Conservation (phyloP, 2,888 invertebrate genomes). For the Diachrysia chrysitis region DNA sequence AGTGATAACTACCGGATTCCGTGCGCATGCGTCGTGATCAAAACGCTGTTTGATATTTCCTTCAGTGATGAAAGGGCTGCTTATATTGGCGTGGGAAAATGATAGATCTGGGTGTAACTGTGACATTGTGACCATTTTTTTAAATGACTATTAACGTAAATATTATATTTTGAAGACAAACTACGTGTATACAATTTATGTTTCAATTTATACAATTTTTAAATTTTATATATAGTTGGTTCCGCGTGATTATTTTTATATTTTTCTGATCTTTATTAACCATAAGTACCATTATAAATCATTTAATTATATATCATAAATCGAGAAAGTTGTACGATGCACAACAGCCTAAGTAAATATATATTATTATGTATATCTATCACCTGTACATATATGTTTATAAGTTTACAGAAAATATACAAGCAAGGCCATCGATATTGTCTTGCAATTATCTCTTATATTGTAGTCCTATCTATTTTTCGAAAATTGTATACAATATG, state of each 20-base stretch:
- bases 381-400: conserved; percentile 29
- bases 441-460: not conserved
- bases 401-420: conserved; percentile 19
- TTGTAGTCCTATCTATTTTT: not conserved
- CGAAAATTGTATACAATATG: not conserved
- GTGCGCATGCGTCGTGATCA: conserved; percentile 65
- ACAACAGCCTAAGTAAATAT: not conserved
- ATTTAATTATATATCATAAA: not conserved
- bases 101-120: not conserved
- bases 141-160: not conserved
- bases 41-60: conserved; percentile 38
- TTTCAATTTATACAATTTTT: no score
- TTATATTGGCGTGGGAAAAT: conserved; percentile 39
- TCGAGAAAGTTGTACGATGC: not conserved
- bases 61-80: conserved; percentile 47
- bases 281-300: not conserved
- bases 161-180: not conserved
- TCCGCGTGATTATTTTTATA: no score
- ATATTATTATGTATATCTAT: not conserved
- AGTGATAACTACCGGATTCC: conserved; percentile 84
- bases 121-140: not conserved
- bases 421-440: conserved; percentile 7
- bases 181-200: no score
- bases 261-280: not conserved
- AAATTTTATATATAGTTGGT: no score